Base-by-base conservation (phyloP, 2,113 vertebrate genomes). In the Mesembrinibis cayennensis region DNA sequence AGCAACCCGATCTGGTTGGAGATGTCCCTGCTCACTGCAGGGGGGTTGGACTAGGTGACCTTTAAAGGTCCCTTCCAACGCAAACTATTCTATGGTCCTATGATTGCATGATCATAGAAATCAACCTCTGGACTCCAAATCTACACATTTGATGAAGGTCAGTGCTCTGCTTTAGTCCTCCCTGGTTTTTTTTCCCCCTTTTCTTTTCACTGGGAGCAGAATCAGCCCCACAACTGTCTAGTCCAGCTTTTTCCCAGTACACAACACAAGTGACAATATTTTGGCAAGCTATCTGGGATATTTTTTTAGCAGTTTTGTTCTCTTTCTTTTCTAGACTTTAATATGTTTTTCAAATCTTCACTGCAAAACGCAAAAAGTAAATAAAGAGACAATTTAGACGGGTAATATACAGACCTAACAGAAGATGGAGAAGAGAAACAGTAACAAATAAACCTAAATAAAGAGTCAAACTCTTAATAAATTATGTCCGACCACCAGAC, bases 391-490 rank as follows among this genome's bases (percentile, higher is more conserved):
- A 67, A 88, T 86, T 93, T 76, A 62, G 87, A 86, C 0, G 49
- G 50, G 44, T 59, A 79, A 76, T 45, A 66, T 53, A 70, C n/a
- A 73, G 76, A 47, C 70, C 26, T 58, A 73, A 65, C 23, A 92
- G 82, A 94, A 88, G 86, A 93, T 47, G 63, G 82, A 87, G 80
- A 89, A 59, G 44, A 78, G 62, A 90, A 83, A 49, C 23, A 93
- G 63, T 47, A 93, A 95, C 47, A 94, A 87, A 94, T 76, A 82
- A 97, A 79, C 47, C 38, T 86, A 94, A 93, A 95, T 50, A 86
- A 90, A 93, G 32, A 73, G 74, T 80, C 88, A 94, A 93, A 89
- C 94, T 96, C 95, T 77, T 93, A 95, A 96, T 97, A 95, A 95
- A 94, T 97, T 91, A 93, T 1, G 45, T 95, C 70, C 23, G 15